These are phyloP conservation scores for Clavelina lepadiformis DNA, from an alignment of 23 tunicate species.

Conservation along the genomic window DNA sequence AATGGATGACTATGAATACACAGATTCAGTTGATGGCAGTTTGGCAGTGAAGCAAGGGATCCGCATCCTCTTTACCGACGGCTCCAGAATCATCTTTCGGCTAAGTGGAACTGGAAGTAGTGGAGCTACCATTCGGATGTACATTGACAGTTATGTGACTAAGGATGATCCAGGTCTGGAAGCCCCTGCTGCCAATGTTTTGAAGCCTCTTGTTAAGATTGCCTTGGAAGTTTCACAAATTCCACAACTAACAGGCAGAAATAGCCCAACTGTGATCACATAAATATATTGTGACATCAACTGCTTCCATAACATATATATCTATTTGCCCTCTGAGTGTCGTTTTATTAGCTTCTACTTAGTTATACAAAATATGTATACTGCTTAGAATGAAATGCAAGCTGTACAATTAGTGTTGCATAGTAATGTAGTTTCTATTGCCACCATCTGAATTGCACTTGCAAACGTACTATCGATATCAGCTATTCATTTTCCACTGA, in stretches of 20 bases:
- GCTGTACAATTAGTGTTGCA: no score
- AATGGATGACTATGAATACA: constrained; percentile 78
- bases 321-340: no score
- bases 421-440: no score
- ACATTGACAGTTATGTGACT: constrained; percentile 70
- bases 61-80: constrained; percentile 79
- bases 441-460: no score
- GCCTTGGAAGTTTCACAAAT: constrained; percentile 74
- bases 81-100: constrained; percentile 79
- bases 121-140: constrained; percentile 98
- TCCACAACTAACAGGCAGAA: constrained; percentile 81
- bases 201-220: constrained; percentile 82
- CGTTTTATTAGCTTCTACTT: no score
- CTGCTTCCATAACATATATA: no score
- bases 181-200: constrained; percentile 62
- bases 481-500: no score
- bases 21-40: constrained; percentile 79
- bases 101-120: constrained; percentile 96
- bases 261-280: constrained; percentile 90
- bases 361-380: no score
- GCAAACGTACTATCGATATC: no score
- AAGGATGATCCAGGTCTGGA: constrained; percentile 34
- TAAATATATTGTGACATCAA: no score
- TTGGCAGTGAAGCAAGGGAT: constrained; percentile 83
- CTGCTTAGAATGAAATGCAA: no score